phyloP scores from a whole-genome alignment of 2,797 vertebrate genomes.

The Gymnopithys bicolor region DNA sequence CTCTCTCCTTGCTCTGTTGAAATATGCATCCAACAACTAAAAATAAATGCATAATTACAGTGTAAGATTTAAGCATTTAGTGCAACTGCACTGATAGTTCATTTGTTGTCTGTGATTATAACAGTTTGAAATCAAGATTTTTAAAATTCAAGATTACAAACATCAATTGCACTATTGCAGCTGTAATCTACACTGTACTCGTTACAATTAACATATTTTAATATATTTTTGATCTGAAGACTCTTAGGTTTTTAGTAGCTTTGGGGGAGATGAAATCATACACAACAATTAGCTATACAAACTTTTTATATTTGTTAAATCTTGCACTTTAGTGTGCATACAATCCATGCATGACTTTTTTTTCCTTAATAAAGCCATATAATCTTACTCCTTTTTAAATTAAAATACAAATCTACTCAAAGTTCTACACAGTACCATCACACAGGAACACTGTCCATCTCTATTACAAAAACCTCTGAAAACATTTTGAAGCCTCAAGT shows the following conservation, averaged over 20 bases:
- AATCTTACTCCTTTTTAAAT: background rate
- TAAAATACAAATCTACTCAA: background rate
- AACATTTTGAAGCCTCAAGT: background rate
- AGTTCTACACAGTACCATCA: background rate
- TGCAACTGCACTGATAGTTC: background rate
- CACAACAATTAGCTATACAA: background rate
- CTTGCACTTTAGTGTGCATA: rapidly evolving
- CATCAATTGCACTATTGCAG: background rate
- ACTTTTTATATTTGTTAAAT: background rate
- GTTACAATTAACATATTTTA: background rate
- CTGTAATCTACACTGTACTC: background rate
- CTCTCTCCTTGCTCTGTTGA: constrained; percentile 92
- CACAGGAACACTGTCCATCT: background rate
- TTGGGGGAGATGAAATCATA: background rate
- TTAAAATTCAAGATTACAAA: background rate
- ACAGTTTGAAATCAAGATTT: background rate
- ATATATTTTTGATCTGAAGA: background rate
- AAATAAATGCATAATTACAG: constrained; percentile 56
- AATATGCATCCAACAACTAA: constrained; percentile 94
- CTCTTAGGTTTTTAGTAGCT: background rate
- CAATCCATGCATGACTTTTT: background rate
- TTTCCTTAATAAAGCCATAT: background rate
- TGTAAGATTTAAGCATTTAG: background rate
- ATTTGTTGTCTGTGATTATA: background rate
- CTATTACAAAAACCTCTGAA: background rate